A percentile compares a stretch with the other conserved stretches of the same genome.
phyloP scores from a whole-genome alignment of 2,888 invertebrate genomes.

The Sminthurides aquaticus region DNA sequence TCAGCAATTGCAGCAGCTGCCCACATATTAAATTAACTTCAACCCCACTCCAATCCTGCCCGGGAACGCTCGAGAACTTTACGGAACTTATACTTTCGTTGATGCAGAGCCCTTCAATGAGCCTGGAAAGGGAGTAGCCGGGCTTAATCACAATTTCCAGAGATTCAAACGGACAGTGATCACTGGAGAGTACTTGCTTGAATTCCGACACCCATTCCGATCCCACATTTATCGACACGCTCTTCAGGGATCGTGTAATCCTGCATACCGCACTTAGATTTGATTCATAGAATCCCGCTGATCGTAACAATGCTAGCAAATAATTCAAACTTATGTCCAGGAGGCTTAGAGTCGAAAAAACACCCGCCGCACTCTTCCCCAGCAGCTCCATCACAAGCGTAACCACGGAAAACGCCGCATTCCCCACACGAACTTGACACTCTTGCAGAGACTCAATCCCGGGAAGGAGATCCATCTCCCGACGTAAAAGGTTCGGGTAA shows the following conservation, averaged over 20 bases:
- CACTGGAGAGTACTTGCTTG: constrained; percentile 42
- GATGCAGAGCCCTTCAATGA: constrained; percentile 41
- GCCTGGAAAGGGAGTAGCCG: constrained; percentile 38
- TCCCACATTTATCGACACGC: constrained; percentile 39
- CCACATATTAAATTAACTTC: constrained; percentile 48
- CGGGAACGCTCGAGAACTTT: constrained; percentile 44
- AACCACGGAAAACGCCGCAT: constrained; percentile 47
- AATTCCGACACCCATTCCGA: constrained; percentile 41
- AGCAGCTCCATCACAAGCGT: constrained; percentile 52
- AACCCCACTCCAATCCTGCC: constrained; percentile 52
- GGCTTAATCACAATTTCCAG: constrained; percentile 43
- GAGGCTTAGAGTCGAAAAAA: constrained; percentile 50
- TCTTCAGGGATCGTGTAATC: constrained; percentile 49
- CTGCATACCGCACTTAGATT: constrained; percentile 53
- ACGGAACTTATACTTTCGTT: constrained; percentile 53
- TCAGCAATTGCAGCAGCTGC: constrained; percentile 34
- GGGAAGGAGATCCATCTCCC: constrained; percentile 52
- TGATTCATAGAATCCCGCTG: constrained; percentile 52
- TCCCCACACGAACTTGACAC: constrained; percentile 35
- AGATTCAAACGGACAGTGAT: constrained; percentile 43
- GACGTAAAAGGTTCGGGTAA: constrained; percentile 51
- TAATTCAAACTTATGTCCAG: constrained; percentile 53
- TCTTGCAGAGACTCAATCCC: constrained; percentile 44
- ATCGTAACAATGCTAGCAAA: constrained; percentile 52
- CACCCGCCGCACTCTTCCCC: constrained; percentile 50